Conservation (phyloP, 92 coral and sea anemone species). For the Blastomussa wellsi region DNA sequence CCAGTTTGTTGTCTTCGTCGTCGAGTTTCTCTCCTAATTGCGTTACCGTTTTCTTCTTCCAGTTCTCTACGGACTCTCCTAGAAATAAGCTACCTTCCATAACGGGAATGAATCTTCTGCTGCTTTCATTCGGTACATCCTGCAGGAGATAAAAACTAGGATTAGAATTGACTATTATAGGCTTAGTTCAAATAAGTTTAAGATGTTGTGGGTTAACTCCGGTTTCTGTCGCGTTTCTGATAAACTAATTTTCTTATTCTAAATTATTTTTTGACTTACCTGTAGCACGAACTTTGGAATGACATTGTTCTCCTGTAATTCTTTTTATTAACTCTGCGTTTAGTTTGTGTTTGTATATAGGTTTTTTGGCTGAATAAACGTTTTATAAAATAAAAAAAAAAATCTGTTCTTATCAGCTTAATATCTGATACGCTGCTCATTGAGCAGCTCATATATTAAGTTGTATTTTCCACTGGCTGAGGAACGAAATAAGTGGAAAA, state of each 20-base stretch:
- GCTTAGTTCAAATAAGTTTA: too few species aligned
- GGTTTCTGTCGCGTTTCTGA: too few species aligned
- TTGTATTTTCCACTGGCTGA: conserved; percentile 74
- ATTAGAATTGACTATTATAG: not conserved
- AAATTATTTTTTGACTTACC: too few species aligned
- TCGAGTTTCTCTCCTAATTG: too few species aligned
- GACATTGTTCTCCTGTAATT: not conserved
- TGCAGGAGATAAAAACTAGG: conserved; percentile 17
- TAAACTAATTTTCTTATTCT: too few species aligned
- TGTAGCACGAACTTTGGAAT: too few species aligned
- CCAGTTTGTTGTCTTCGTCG: not conserved
- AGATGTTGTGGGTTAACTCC: too few species aligned
- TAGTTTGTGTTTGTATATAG: too few species aligned
- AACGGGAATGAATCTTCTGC: not conserved
- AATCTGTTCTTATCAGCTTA: conserved; percentile 97
- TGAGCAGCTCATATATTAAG: conserved; percentile 68
- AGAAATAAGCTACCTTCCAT: conserved; percentile 9
- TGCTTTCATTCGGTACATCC: not conserved
- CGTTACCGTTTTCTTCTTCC: not conserved
- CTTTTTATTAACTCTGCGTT: not conserved
- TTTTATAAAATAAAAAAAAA: conserved; percentile 22
- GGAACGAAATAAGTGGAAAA: too few species aligned
- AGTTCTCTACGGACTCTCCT: not conserved
- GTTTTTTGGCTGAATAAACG: too few species aligned
- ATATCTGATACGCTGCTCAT: conserved; percentile 90